A percentile compares a stretch with the other conserved stretches of the same genome.
Evolutionary conservation across 2,113 vertebrate genomes (phyloP).

Genomic region (Nibea albiflora): DNA sequence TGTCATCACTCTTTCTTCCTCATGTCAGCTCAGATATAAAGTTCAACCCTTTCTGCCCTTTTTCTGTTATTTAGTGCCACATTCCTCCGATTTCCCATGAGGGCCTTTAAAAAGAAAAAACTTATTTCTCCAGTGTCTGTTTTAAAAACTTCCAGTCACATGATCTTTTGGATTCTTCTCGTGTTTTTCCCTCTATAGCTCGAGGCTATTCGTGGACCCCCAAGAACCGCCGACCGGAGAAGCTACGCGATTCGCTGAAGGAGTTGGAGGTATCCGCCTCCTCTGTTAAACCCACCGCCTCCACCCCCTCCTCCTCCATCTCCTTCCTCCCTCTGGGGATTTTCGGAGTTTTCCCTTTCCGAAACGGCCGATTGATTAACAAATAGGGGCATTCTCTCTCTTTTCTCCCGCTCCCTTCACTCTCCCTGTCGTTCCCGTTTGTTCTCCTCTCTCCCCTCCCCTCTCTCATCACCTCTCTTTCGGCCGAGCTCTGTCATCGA

Average conservation of each 20-base stretch:
- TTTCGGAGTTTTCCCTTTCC: constrained; percentile 83
- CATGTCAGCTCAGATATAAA: constrained; percentile 31
- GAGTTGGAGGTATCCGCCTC: constrained; percentile 92
- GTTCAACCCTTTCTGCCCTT: constrained; percentile 35
- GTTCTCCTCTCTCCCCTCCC: constrained; percentile 76
- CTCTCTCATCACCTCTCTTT: constrained; percentile 84
- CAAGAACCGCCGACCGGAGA: constrained; percentile 91
- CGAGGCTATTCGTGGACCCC: constrained; percentile 93
- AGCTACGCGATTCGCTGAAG: constrained; percentile 92
- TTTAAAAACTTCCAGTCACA: constrained; percentile 58
- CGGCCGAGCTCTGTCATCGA: constrained; percentile 90
- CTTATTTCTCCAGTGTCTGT: not conserved
- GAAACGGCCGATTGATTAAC: constrained; percentile 87
- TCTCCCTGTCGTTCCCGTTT: constrained; percentile 78
- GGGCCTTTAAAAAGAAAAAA: not conserved
- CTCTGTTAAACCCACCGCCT: constrained; percentile 41
- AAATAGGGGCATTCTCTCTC: constrained; percentile 89
- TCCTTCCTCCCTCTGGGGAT: constrained; percentile 74
- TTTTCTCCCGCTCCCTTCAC: constrained; percentile 67
- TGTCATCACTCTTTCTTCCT: constrained; percentile 53
- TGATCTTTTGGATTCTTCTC: constrained; percentile 47
- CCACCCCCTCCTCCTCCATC: constrained; percentile 18
- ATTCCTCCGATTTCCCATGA: constrained; percentile 54
- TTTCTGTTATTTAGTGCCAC: constrained; percentile 36
- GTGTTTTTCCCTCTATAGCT: constrained; percentile 79